These are phyloP conservation scores for Zaprionus vittiger DNA, from an alignment of 1,140 invertebrate species.

Conservation along the genomic window DNA sequence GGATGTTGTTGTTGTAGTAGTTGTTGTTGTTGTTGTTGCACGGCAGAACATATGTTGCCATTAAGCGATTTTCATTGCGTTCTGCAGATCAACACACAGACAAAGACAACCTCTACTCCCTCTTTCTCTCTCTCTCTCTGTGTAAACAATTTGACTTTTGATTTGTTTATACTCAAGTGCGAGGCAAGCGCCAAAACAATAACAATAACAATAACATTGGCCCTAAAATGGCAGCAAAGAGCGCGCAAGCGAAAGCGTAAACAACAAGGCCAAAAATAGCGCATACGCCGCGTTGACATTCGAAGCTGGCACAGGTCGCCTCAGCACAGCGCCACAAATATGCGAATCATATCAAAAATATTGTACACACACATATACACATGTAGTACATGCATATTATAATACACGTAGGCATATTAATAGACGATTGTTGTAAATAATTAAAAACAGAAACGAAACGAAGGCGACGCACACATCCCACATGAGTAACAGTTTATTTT, in stretches of 20 bases:
- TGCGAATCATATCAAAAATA: conserved; percentile 31
- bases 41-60: conserved; percentile 65
- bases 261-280: conserved; percentile 41
- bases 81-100: conserved; percentile 63
- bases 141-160: conserved; percentile 58
- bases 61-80: conserved; percentile 65
- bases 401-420: conserved; percentile 36
- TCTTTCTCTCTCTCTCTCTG: neutral
- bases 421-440: conserved; percentile 72
- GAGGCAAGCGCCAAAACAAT: conserved; percentile 46
- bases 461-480: conserved; percentile 58
- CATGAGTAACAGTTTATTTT: conserved; percentile 79
- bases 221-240: conserved; percentile 15
- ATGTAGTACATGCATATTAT: conserved; percentile 18
- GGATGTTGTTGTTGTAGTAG: conserved; percentile 21
- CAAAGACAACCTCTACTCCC: neutral
- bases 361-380: conserved; percentile 27
- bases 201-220: conserved; percentile 55
- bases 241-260: conserved; percentile 12
- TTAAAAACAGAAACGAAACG: conserved; percentile 59
- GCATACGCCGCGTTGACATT: conserved; percentile 68
- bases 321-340: conserved; percentile 41
- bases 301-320: conserved; percentile 25
- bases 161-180: conserved; percentile 76
- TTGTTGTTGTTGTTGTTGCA: conserved; percentile 1